Evolutionary conservation across 2,797 vertebrate species (phyloP).

Genomic region (Propithecus perrieri): DNA sequence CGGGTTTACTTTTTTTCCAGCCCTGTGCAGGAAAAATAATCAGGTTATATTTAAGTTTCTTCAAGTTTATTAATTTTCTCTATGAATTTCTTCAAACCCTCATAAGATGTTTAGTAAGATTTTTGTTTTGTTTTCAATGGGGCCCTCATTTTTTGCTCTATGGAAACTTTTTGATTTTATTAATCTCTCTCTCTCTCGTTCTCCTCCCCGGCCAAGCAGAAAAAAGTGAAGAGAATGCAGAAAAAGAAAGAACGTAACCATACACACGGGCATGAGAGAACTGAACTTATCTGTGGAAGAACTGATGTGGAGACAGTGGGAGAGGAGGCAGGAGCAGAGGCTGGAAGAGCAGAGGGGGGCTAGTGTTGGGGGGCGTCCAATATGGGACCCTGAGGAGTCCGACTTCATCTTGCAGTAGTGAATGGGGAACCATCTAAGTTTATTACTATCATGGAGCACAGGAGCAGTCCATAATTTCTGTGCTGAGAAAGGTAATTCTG

Average conservation of each 20-base stretch:
- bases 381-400: not conserved
- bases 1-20: not conserved
- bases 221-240: not conserved
- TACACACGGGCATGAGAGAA: not conserved
- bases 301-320: not conserved
- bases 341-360: not conserved
- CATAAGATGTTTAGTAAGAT: not conserved
- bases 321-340: not conserved
- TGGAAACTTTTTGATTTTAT: not conserved
- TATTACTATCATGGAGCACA: not conserved
- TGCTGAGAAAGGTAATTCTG: not conserved
- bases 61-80: not conserved
- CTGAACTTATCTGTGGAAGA: not conserved
- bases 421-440: not conserved
- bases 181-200: not conserved
- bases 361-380: not conserved
- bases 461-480: not conserved
- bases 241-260: not conserved
- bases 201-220: not conserved
- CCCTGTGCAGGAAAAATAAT: not conserved
- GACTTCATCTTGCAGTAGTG: not conserved
- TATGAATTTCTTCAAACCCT: not conserved
- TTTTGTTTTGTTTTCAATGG: conserved; percentile 10
- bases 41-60: not conserved
- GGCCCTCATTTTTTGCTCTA: not conserved